Conservation (phyloP, 2,888 invertebrate species). For the Aphidoletes aphidimyza region DNA sequence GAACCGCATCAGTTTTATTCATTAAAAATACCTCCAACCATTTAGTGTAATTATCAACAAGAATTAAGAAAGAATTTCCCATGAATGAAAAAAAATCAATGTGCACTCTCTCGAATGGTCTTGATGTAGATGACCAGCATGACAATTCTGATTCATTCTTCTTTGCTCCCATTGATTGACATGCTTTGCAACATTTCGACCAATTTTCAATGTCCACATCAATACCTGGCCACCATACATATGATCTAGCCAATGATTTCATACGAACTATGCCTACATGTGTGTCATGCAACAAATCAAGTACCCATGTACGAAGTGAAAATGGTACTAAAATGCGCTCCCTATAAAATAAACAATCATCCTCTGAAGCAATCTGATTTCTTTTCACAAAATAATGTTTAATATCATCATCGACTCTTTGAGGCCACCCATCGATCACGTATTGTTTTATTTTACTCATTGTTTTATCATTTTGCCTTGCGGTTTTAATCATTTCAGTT, state of each 20-base stretch:
- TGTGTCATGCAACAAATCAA: constrained; percentile 57
- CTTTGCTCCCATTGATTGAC: constrained; percentile 57
- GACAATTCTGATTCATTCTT: background rate
- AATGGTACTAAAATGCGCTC: constrained; percentile 56
- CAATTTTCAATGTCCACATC: constrained; percentile 59
- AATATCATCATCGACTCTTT: background rate
- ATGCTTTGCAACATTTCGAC: constrained; percentile 57
- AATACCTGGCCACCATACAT: constrained; percentile 60
- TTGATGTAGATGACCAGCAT: constrained; percentile 57
- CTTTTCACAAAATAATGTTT: background rate
- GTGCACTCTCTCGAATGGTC: constrained; percentile 63
- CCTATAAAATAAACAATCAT: constrained; percentile 56
- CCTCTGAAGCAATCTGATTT: background rate
- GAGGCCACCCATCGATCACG: background rate
- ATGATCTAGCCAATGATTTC: constrained; percentile 59
- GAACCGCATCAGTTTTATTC: constrained; percentile 56
- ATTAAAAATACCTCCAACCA: constrained; percentile 63
- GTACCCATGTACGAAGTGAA: constrained; percentile 54
- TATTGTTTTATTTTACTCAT: too few species aligned
- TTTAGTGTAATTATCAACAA: constrained; percentile 64
- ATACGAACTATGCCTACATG: constrained; percentile 60
- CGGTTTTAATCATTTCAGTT: too few species aligned
- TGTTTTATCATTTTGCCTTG: too few species aligned
- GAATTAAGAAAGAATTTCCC: constrained; percentile 58
- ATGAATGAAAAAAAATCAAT: constrained; percentile 61